Conservation (phyloP, 2,797 vertebrate species). For the Botia kubotai region DNA sequence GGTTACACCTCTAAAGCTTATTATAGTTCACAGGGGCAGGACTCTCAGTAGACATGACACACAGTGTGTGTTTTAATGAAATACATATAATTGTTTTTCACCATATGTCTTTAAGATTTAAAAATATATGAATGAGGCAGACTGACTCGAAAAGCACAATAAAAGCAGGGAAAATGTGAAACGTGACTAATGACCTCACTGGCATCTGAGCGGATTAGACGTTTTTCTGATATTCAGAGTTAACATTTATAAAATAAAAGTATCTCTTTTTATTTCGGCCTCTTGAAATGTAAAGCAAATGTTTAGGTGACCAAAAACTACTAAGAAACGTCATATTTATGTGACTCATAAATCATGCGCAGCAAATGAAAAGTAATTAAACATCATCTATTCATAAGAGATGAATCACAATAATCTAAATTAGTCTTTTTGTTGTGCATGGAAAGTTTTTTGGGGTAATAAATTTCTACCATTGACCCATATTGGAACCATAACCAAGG, state of each 20-base stretch:
- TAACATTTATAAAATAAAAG: no score
- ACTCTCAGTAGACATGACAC: constrained; percentile 2
- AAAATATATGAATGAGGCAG: not conserved
- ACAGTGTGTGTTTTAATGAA: constrained; percentile 10
- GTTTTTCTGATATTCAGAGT: no score
- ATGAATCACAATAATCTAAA: not conserved
- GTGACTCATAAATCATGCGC: constrained; percentile 3
- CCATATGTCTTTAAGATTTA: not conserved
- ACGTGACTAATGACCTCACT: no score
- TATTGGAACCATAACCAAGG: constrained; percentile 14
- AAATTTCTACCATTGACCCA: constrained; percentile 8
- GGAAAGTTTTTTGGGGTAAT: constrained; percentile 6
- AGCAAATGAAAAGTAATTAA: not conserved
- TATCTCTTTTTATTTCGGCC: not conserved
- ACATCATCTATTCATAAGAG: not conserved
- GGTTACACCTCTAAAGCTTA: constrained; percentile 21
- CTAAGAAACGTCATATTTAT: not conserved
- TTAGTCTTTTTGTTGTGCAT: not conserved
- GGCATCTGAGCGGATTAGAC: no score
- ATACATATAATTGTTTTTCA: not conserved
- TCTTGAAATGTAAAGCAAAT: not conserved
- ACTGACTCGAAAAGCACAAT: no score
- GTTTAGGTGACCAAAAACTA: not conserved
- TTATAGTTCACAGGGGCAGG: not conserved
- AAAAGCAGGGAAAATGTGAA: no score